Percentiles rank a stretch among this genome's conserved stretches.
Evolutionary conservation across 2,888 invertebrate genomes (phyloP).

Genomic region (Netelia inedita): DNA sequence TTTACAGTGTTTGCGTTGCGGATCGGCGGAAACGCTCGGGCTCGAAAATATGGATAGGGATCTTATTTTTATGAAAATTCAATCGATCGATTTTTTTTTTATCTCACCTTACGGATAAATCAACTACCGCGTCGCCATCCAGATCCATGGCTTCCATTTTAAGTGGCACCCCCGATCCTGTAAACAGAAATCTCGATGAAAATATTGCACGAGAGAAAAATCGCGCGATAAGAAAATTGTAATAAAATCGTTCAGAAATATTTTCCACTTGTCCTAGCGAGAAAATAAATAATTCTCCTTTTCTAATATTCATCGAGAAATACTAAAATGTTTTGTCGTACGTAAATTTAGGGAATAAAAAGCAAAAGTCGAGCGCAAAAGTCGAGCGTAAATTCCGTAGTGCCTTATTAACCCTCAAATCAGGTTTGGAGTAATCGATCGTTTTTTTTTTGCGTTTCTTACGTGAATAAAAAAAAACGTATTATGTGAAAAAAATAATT

Average conservation of each 20-base stretch:
- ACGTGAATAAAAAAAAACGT: too few relatives aligned
- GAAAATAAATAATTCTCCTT: background rate
- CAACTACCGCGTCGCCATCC: constrained; percentile 94
- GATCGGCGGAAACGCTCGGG: too few relatives aligned
- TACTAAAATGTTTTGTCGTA: constrained; percentile 59
- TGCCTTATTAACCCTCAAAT: too few relatives aligned
- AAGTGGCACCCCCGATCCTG: constrained; percentile 70
- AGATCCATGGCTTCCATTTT: constrained; percentile 92
- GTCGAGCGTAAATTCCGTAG: background rate
- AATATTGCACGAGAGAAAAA: constrained; percentile 4
- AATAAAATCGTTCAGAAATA: background rate
- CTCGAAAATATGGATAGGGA: too few relatives aligned
- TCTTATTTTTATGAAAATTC: background rate
- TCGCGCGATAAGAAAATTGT: background rate
- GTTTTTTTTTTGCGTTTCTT: too few relatives aligned
- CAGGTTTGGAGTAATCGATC: too few relatives aligned
- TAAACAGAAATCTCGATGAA: constrained; percentile 2
- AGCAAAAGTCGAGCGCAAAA: background rate
- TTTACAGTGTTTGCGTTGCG: too few relatives aligned
- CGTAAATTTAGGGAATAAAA: too few relatives aligned
- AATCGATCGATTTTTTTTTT: background rate
- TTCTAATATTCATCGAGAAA: constrained; percentile 7
- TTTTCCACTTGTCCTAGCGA: background rate
- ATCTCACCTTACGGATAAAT: constrained; percentile 93
- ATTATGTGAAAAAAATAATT: constrained; percentile 1